Evolutionary conservation across 2,888 invertebrate genomes (phyloP).

Genomic region (Agrochola circellaris): DNA sequence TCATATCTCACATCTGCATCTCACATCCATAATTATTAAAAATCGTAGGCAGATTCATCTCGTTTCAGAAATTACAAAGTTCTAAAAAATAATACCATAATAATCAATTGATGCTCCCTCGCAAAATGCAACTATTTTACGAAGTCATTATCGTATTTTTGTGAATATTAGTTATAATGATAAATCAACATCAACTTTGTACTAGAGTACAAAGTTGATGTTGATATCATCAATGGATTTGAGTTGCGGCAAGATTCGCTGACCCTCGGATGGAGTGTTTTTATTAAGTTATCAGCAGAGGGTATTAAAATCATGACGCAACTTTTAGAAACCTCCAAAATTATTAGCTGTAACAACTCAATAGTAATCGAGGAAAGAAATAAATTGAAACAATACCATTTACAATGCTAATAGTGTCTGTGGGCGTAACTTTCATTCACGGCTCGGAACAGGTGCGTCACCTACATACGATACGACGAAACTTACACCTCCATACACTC

Average conservation of each 20-base stretch:
- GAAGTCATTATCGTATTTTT: background rate
- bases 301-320: background rate
- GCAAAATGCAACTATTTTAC: background rate
- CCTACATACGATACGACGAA: constrained; percentile 59
- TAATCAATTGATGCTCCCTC: background rate
- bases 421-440: constrained; percentile 66
- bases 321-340: background rate
- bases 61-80: background rate
- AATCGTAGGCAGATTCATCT: background rate
- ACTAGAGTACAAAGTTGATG: too few species aligned
- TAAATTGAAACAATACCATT: constrained; percentile 55
- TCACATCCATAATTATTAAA: background rate
- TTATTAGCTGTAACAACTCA: background rate
- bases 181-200: too few species aligned
- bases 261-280: too few species aligned
- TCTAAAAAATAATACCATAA: background rate
- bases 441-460: constrained; percentile 56
- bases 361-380: constrained; percentile 13
- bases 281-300: too few species aligned
- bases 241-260: too few species aligned
- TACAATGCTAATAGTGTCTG: constrained; percentile 58
- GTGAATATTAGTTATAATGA: background rate
- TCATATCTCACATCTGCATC: background rate
- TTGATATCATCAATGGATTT: too few species aligned
- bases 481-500: constrained; percentile 22